Evolutionary conservation across 2,113 vertebrate species (phyloP), one percentile per base, ranked within the genome.

Genomic region (Phoxinus phoxinus): DNA sequence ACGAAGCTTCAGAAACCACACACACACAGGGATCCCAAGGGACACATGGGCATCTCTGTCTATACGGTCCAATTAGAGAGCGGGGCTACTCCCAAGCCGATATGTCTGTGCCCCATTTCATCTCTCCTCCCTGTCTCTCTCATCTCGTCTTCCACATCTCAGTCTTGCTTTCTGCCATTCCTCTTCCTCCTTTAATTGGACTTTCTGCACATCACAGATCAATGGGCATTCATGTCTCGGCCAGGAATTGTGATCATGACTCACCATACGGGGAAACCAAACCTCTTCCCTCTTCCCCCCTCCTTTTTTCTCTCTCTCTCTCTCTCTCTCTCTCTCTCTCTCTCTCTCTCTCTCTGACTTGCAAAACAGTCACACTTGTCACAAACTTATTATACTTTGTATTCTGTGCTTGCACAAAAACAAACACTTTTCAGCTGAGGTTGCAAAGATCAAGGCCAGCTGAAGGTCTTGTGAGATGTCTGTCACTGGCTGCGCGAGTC

Each of bases 31-130:
- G 7, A n/a, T n/a, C 94, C 89, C 90, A 87, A 91, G 92, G 90
- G 93, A 94, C 89, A 87, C 86, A 86, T 91, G 90, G 86, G 85
- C 90, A 91, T 92, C 85, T 67, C 88, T 90, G 91, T 92, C 92
- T 88, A 91, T 91, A 88, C 89, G 58, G 88, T 92, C 92, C 91
- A 94, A 94, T 94, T 93, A 94, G 90, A 94, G 87, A 92, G 84
- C 17, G 46, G 71, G 63, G 75, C 81, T 74, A 74, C 81, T 84
- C 85, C 85, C 77, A 71, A 73, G 15, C 56, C n/a, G 25, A 30
- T 30, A 72, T 5, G 69, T 30, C 79, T 53, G 30, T 76, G 71
- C 30, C 79, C 79, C 85, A 82, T 15, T 86, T 86, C 65, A 32
- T 61, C 63, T 82, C 58, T 86, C 56, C 88, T 90, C 86, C 32